phyloP scores from a whole-genome alignment of 2,888 invertebrate genomes.

The Itoplectis maculator region DNA sequence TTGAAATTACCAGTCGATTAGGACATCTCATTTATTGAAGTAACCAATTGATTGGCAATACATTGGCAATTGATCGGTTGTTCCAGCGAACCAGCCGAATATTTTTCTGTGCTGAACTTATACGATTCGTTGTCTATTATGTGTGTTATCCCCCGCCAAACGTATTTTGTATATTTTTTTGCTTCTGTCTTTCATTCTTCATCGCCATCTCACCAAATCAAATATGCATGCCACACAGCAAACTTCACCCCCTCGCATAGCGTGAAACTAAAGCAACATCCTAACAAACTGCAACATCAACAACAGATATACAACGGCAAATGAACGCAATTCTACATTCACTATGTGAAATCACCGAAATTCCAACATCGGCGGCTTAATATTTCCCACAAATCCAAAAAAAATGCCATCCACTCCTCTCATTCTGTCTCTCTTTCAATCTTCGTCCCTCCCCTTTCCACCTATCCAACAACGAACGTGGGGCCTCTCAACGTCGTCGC shows the following conservation, averaged over 20 bases:
- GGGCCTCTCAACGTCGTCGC: neutral
- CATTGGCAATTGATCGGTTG: neutral
- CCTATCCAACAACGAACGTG: constrained; percentile 19
- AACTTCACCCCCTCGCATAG: constrained; percentile 80
- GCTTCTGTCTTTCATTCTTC: no score
- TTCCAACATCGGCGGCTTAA: constrained; percentile 1
- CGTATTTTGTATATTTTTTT: constrained; percentile 32
- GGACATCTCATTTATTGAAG: neutral
- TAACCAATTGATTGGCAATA: neutral
- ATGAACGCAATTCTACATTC: constrained; percentile 13
- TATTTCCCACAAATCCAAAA: neutral
- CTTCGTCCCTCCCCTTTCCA: neutral
- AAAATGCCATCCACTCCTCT: constrained; percentile 2
- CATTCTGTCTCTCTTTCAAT: neutral
- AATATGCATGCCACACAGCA: constrained; percentile 82
- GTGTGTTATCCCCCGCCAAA: constrained; percentile 10
- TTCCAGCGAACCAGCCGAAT: neutral
- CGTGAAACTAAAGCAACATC: constrained; percentile 42
- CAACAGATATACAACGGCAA: neutral
- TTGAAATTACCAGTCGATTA: neutral
- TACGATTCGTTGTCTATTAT: constrained; percentile 19
- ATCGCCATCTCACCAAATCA: constrained; percentile 46
- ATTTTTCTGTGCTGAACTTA: neutral
- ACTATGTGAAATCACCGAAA: neutral
- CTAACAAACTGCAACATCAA: constrained; percentile 32